phyloP scores from a whole-genome alignment of 2,113 vertebrate species.

The Sebastes schlegelii region DNA sequence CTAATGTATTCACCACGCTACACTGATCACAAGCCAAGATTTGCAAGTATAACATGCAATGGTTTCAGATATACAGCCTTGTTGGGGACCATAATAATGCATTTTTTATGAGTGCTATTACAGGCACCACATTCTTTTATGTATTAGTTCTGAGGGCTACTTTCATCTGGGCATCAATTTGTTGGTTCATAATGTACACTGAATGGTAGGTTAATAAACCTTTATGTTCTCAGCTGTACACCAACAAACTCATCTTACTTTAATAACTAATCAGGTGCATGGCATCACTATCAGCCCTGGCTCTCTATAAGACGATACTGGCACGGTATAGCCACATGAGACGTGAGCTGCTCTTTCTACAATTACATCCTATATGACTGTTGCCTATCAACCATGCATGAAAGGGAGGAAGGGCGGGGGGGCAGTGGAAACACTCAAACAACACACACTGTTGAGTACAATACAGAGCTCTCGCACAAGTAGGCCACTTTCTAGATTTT shows the following conservation, averaged over 20 bases:
- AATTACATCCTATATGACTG: slow-evolving; percentile 15
- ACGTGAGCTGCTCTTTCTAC: slow-evolving; percentile 2
- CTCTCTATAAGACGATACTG: slow-evolving; percentile 9
- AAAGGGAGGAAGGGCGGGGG: not conserved
- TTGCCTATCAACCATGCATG: slow-evolving; percentile 31
- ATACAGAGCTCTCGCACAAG: slow-evolving; percentile 1
- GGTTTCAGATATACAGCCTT: not conserved
- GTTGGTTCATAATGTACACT: not conserved
- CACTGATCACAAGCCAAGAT: not conserved
- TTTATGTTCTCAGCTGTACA: not conserved
- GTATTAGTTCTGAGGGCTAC: not conserved
- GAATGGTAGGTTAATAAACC: not conserved
- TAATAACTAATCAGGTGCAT: not conserved
- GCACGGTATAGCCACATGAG: slow-evolving; percentile 2
- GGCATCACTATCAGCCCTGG: not conserved
- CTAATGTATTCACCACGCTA: not conserved
- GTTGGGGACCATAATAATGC: not conserved
- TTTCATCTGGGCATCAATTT: not conserved
- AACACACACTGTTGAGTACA: slow-evolving; percentile 13
- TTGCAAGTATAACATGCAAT: not conserved
- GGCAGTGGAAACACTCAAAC: slow-evolving; percentile 25
- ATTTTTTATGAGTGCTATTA: slow-evolving; percentile 12
- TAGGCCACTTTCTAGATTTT: slow-evolving; percentile 43
- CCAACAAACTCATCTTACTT: slow-evolving; percentile 4
- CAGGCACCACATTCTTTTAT: not conserved